phyloP scores from a whole-genome alignment of 2,888 invertebrate genomes.

The Eledone cirrhosa region DNA sequence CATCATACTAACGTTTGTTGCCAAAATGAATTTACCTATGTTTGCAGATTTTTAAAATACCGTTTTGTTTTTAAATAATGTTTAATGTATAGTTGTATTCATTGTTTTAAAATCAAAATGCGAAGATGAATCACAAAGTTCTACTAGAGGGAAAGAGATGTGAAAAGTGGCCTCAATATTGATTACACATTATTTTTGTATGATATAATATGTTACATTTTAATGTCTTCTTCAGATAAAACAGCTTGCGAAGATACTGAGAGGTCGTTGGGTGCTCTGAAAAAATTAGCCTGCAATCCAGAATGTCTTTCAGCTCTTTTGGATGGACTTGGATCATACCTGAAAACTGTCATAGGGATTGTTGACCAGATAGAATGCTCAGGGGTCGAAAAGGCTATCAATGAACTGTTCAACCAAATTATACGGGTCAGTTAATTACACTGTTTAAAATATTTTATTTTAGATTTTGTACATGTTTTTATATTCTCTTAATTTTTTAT shows the following conservation, averaged over 20 bases:
- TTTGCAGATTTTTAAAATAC: too few relatives aligned
- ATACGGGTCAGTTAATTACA: conserved; percentile 47
- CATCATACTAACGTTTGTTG: too few relatives aligned
- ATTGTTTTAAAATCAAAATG: too few relatives aligned
- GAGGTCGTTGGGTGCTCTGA: conserved; percentile 70
- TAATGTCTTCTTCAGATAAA: conserved; percentile 49
- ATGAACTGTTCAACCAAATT: conserved; percentile 57
- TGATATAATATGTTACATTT: neutral
- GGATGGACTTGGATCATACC: conserved; percentile 67
- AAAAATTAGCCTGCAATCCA: conserved; percentile 71
- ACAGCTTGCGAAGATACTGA: conserved; percentile 66
- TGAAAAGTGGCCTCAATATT: too few relatives aligned
- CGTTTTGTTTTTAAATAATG: too few relatives aligned
- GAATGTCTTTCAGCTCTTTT: conserved; percentile 72
- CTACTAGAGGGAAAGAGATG: too few relatives aligned
- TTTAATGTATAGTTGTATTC: too few relatives aligned
- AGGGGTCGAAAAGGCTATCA: conserved; percentile 52
- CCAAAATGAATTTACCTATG: too few relatives aligned
- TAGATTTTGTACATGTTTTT: too few relatives aligned
- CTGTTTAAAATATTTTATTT: neutral
- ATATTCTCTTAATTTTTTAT: too few relatives aligned
- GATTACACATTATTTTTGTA: too few relatives aligned
- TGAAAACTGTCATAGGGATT: conserved; percentile 66
- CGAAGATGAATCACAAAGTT: too few relatives aligned
- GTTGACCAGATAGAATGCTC: conserved; percentile 65